Conservation (phyloP, 1,140 invertebrate genomes). For the Drosophila equinoxialis region DNA sequence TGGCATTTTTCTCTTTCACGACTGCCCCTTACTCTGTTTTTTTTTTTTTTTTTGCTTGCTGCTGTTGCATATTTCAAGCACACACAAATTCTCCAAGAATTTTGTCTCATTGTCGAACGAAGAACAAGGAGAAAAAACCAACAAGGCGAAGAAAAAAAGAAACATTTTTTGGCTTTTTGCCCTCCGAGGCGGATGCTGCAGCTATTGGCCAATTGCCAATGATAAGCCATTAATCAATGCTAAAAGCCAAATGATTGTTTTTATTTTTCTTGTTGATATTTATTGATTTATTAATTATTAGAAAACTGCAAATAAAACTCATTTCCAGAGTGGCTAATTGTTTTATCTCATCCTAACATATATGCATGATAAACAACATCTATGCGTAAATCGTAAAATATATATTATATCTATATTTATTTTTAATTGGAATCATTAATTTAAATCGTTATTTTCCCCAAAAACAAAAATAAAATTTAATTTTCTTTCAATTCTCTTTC, state of each 20-base stretch:
- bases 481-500: too few relatives aligned
- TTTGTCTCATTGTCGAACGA: slow-evolving; percentile 45
- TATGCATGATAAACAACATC: too few relatives aligned
- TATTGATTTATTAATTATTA: slow-evolving; percentile 13
- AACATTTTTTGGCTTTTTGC: slow-evolving; percentile 49
- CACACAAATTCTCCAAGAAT: slow-evolving; percentile 29
- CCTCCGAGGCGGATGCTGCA: neutral
- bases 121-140: slow-evolving; percentile 9
- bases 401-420: too few relatives aligned
- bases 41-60: slow-evolving; percentile 16
- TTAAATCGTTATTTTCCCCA: too few relatives aligned
- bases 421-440: too few relatives aligned
- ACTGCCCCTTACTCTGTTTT: neutral
- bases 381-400: too few relatives aligned
- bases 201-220: slow-evolving; percentile 12
- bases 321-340: too few relatives aligned
- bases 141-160: slow-evolving; percentile 37
- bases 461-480: too few relatives aligned
- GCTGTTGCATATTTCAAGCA: slow-evolving; percentile 69
- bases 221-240: slow-evolving; percentile 5
- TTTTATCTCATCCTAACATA: too few relatives aligned
- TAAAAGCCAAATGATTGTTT: slow-evolving; percentile 3
- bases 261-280: slow-evolving; percentile 1
- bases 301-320: neutral
- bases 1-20: slow-evolving; percentile 38